A percentile compares a stretch with the other conserved stretches of the same genome.
Evolutionary conservation across 53 echinoderm and acorn worm genomes (phyloP).

Genomic region (Echinarachnius parma): DNA sequence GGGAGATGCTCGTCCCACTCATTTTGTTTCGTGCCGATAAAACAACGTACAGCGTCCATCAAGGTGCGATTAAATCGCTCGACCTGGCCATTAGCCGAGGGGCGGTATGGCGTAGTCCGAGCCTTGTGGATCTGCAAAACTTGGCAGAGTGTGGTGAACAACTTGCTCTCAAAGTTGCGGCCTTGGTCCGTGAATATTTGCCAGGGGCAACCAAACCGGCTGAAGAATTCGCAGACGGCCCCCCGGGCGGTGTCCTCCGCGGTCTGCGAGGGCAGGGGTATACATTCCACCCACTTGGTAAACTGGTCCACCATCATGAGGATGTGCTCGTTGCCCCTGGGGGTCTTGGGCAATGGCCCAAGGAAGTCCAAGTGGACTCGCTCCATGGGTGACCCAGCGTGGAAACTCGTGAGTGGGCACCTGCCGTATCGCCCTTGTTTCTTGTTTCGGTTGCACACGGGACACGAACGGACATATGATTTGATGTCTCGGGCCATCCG

Average conservation of each 20-base stretch:
- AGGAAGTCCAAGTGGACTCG: conserved; percentile 55
- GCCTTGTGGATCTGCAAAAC: conserved; percentile 51
- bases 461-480: conserved; percentile 23
- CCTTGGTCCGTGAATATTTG: conserved; percentile 51
- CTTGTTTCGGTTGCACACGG: conserved; percentile 50
- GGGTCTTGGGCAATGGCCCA: conserved; percentile 55
- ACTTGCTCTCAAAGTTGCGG: conserved; percentile 48
- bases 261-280: background rate
- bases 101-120: conserved; percentile 45
- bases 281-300: conserved; percentile 42
- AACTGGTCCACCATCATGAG: conserved; percentile 62
- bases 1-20: conserved; percentile 47
- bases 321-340: conserved; percentile 46
- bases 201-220: conserved; percentile 13
- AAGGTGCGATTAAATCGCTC: conserved; percentile 54
- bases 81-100: conserved; percentile 59
- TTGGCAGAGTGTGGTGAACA: conserved; percentile 34
- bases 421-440: conserved; percentile 21
- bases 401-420: conserved; percentile 33
- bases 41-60: conserved; percentile 53
- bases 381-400: conserved; percentile 59
- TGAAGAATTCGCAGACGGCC: conserved; percentile 1
- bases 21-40: conserved; percentile 6
- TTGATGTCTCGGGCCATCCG: conserved; percentile 43
- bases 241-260: background rate